Percentiles rank a stretch among this genome's conserved stretches.
Evolutionary conservation across 2,113 vertebrate species (phyloP).

Genomic region (Poecilia latipinna): DNA sequence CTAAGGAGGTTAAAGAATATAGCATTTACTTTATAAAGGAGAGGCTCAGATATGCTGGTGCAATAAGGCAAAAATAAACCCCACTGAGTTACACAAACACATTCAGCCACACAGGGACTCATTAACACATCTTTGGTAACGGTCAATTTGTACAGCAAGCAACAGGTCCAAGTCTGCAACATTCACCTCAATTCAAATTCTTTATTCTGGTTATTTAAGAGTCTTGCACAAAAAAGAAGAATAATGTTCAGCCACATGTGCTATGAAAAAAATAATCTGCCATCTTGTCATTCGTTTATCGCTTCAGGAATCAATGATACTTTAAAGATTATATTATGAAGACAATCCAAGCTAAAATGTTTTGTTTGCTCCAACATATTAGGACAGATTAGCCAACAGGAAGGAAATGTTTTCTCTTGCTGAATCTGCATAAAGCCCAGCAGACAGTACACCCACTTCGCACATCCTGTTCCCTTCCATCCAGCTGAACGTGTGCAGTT

Average conservation of each 20-base stretch:
- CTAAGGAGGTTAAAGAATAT: background rate
- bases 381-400: conserved; percentile 22
- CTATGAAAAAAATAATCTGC: too few species aligned
- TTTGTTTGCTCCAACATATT: background rate
- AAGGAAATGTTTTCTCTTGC: conserved; percentile 1
- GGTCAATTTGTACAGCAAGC: background rate
- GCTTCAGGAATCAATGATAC: background rate
- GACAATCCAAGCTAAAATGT: background rate
- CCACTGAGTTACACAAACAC: background rate
- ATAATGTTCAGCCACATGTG: background rate
- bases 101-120: background rate
- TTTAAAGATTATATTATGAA: background rate
- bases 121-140: accelerated
- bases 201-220: too few species aligned
- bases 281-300: background rate
- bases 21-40: background rate
- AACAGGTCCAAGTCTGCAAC: background rate
- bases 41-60: background rate
- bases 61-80: too few species aligned
- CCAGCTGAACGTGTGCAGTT: conserved; percentile 13
- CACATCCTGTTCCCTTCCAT: conserved; percentile 42
- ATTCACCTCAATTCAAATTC: background rate
- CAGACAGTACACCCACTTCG: conserved; percentile 9
- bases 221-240: too few species aligned
- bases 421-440: conserved; percentile 24